phyloP scores from a whole-genome alignment of 2,888 invertebrate species.

The Nomada flava region DNA sequence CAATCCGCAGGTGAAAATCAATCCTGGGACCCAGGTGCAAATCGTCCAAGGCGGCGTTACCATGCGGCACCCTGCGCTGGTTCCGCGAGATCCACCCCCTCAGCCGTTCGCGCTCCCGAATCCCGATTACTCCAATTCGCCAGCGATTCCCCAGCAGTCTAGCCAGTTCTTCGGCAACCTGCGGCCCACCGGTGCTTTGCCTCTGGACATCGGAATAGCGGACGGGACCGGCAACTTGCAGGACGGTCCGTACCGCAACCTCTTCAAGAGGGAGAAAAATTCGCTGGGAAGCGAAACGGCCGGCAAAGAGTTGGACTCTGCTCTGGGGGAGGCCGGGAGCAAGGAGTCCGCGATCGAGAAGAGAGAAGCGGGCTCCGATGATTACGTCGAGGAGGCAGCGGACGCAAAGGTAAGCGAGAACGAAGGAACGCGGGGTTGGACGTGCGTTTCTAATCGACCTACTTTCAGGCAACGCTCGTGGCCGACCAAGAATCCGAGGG shows the following conservation, averaged over 20 bases:
- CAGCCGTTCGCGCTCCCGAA: slow-evolving; percentile 77
- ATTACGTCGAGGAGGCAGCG: not conserved
- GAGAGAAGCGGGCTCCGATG: slow-evolving; percentile 43
- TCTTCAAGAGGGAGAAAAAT: slow-evolving; percentile 74
- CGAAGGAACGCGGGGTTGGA: not conserved
- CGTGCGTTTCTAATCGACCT: not conserved
- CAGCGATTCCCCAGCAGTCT: slow-evolving; percentile 55
- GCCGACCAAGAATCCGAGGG: slow-evolving; percentile 35
- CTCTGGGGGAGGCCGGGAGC: slow-evolving; percentile 21
- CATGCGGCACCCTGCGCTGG: slow-evolving; percentile 78
- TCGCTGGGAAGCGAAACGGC: slow-evolving; percentile 22
- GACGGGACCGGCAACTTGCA: slow-evolving; percentile 65
- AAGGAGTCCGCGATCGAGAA: slow-evolving; percentile 60
- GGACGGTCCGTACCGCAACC: slow-evolving; percentile 75
- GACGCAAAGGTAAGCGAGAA: slow-evolving; percentile 14
- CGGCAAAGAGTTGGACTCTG: slow-evolving; percentile 3
- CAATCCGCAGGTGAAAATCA: slow-evolving; percentile 85
- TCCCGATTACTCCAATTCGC: slow-evolving; percentile 55
- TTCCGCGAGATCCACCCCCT: slow-evolving; percentile 67
- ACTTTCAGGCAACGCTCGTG: slow-evolving; percentile 71
- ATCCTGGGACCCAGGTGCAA: slow-evolving; percentile 79
- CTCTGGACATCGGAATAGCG: slow-evolving; percentile 58
- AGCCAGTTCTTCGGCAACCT: slow-evolving; percentile 68
- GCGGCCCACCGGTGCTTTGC: not conserved
- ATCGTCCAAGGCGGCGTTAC: slow-evolving; percentile 79